These are phyloP conservation scores for Sylvia borin DNA, from an alignment of 2,797 vertebrate species.

Conservation along the genomic window DNA sequence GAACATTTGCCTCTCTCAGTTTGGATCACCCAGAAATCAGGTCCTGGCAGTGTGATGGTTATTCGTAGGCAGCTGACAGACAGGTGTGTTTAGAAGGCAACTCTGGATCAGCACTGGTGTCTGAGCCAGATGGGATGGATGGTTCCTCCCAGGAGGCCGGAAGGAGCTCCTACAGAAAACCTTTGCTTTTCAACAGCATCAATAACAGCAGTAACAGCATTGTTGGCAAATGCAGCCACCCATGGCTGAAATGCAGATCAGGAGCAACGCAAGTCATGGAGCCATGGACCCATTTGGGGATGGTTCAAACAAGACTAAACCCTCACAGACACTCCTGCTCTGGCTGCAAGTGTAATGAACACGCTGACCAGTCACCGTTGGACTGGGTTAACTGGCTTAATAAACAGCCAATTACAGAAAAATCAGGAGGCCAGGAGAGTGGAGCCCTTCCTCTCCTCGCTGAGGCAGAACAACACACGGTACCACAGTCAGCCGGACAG, in stretches of 20 bases:
- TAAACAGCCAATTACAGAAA: no score
- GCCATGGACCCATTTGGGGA: accelerated
- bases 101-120: background rate
- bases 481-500: no score
- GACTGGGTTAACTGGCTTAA: no score
- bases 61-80: background rate
- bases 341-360: background rate
- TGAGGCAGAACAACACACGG: no score
- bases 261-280: accelerated
- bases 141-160: background rate
- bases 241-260: background rate
- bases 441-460: no score
- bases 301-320: background rate
- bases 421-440: no score
- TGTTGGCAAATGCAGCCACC: background rate
- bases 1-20: background rate
- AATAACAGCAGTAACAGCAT: accelerated
- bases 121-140: background rate
- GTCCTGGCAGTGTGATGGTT: background rate
- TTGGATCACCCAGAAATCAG: background rate
- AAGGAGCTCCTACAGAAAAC: background rate
- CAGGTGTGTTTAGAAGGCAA: background rate
- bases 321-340: accelerated
- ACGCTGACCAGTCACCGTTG: no score
- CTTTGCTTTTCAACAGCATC: background rate